Evolutionary conservation across 2,797 vertebrate species (phyloP).

Genomic region (Centropyge bicolor): DNA sequence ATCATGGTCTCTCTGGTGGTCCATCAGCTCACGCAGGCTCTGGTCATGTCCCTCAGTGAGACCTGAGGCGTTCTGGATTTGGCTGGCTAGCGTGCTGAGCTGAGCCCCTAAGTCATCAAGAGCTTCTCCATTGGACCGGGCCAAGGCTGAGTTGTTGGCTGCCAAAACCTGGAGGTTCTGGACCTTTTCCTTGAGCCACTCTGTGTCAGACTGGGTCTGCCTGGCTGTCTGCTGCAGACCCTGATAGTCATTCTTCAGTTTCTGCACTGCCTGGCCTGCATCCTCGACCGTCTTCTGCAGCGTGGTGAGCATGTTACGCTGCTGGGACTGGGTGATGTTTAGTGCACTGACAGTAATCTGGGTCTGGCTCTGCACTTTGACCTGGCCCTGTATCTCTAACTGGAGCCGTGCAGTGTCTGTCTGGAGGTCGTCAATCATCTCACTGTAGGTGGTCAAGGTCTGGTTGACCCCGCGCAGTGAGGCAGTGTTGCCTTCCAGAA

Average conservation of each 20-base stretch:
- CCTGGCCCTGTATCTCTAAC: slow-evolving; percentile 91
- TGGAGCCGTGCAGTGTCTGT: slow-evolving; percentile 92
- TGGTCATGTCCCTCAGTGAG: slow-evolving; percentile 87
- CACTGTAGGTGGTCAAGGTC: slow-evolving; percentile 90
- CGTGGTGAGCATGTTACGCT: slow-evolving; percentile 88
- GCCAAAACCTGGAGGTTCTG: slow-evolving; percentile 93
- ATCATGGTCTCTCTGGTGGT: slow-evolving; percentile 85
- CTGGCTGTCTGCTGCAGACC: slow-evolving; percentile 92
- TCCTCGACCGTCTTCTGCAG: slow-evolving; percentile 95
- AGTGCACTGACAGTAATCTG: slow-evolving; percentile 90
- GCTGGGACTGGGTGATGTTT: slow-evolving; percentile 94
- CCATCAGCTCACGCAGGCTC: slow-evolving; percentile 88
- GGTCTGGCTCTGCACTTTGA: slow-evolving; percentile 88
- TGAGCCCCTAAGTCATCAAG: slow-evolving; percentile 94
- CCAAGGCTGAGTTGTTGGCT: slow-evolving; percentile 92
- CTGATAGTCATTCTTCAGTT: slow-evolving; percentile 95
- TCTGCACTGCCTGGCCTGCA: slow-evolving; percentile 92
- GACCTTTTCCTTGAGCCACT: slow-evolving; percentile 96
- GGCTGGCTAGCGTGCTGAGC: slow-evolving; percentile 89
- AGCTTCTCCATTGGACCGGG: slow-evolving; percentile 92
- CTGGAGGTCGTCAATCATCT: slow-evolving; percentile 91
- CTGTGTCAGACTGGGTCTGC: slow-evolving; percentile 90
- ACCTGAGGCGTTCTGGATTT: slow-evolving; percentile 92
- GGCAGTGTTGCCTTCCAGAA: slow-evolving; percentile 91
- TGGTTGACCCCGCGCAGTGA: slow-evolving; percentile 93